Evolutionary conservation across 2,888 invertebrate genomes (phyloP), one percentile per base, ranked within the genome.

Genomic region (Hetaerina titia): DNA sequence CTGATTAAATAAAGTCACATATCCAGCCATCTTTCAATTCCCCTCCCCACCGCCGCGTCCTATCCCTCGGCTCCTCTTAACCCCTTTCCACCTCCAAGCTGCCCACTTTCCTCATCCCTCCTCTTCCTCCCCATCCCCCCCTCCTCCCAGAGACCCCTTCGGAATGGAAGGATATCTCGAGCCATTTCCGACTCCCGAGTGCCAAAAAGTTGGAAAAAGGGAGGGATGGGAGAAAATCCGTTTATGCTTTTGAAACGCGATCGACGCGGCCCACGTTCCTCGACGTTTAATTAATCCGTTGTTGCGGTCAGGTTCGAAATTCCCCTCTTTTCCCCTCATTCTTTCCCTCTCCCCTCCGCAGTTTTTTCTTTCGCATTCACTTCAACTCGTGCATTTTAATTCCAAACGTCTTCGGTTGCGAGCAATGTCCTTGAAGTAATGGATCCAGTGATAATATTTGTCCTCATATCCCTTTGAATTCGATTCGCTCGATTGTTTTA

Each of bases 281-380:
- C 63, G 22, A 17, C 58, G 57, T 63, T 90, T 60, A 90, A 90
- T 90, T 90, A 90, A 90, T 31, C 90, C 19, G 56, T 89, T 22
- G 56, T 89, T 17, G 56, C 89, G 89, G 19, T 9, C 25, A 22
- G n/a, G 57, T 89, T 89, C 89, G 31, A 31, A 19, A 31, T 25
- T 57, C 45, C 57, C 22, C 25, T 25, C 31, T 89, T 69, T 22
- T n/a, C n/a, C n/a, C 45, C 45, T 45, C 45, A 45, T 4, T 45
- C 45, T 45, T 4, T 4, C 45, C 45, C 45, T 4, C 45, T 4
- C 69, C 17, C 69, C 19, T 89, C 31, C 31, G 6, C 89, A 19
- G 19, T 0, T 31, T 89, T 57, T 17, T 89, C 25, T 89, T 89
- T 69, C 69, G n/a, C 69, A 57, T 0, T 1, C 5, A 31, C 15